These are phyloP conservation scores for Bombus confusus DNA, from an alignment of 1,140 invertebrate genomes.

Conservation along the genomic window DNA sequence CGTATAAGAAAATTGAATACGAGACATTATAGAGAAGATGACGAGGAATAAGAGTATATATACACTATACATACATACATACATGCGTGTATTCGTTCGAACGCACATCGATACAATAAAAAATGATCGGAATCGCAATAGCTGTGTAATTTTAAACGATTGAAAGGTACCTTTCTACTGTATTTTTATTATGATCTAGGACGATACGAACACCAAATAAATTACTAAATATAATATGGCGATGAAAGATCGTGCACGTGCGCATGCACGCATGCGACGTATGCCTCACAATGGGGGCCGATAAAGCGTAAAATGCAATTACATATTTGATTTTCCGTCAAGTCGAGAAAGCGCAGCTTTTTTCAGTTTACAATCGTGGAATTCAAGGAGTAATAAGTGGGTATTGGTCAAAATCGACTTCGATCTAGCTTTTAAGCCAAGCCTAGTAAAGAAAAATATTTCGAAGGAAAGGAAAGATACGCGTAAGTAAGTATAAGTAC, in stretches of 20 bases:
- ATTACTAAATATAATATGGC: conserved; percentile 47
- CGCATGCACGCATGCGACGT: not conserved
- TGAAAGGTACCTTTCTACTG: not conserved
- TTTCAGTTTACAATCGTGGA: not conserved
- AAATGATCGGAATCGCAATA: not conserved
- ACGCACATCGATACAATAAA: not conserved
- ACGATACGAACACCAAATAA: conserved; percentile 1
- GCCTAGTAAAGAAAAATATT: not conserved
- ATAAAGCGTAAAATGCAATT: conserved; percentile 9
- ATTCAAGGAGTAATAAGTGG: not conserved
- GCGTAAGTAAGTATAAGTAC: not conserved
- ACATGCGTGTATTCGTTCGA: not conserved
- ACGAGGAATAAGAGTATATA: not conserved
- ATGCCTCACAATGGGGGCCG: not conserved
- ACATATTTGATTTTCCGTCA: conserved; percentile 10
- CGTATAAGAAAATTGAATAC: not conserved
- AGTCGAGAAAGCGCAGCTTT: not conserved
- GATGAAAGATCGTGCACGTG: not conserved
- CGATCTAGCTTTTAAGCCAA: not conserved
- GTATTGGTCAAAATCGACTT: not conserved
- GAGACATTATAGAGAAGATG: not conserved
- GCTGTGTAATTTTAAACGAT: not conserved
- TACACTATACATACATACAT: not conserved
- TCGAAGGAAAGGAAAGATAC: too few species aligned
- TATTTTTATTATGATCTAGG: not conserved